Base-by-base conservation (phyloP, 2,113 vertebrate genomes). In the Nyctereutes procyonoides region DNA sequence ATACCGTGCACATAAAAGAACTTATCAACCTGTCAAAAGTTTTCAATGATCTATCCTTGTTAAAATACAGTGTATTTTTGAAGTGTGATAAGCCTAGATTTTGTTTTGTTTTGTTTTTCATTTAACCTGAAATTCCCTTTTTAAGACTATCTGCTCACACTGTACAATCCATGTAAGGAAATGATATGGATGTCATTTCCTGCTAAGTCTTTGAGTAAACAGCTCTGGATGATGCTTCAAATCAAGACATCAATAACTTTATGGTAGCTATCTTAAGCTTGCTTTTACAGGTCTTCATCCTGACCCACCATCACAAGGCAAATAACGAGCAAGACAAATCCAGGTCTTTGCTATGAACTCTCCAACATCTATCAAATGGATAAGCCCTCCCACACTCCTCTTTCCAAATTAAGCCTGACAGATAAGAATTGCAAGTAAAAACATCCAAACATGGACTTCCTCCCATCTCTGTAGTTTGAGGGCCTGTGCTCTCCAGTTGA, bases 61-160 rank as follows among this genome's bases (percentile, higher is more conserved):
- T 53, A 92, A 95, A 77, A 94, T 56, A 28, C 48, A 91, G 38
- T n/a, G 73, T 77, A 90, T 87, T 96, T 82, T 82, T 53, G 76
- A 96, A 97, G 81, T 32, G 15, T 35, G 30, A 56, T 58, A 93
- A 96, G 17, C n/a, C 38, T 9, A 71, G 2, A 15, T 51, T 48
- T 76, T 4, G 24, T 26, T 48, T 14, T 51, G 28, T 83, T 35
- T 35, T 62, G 43, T 60, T 53, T 76, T 5, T 2, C 0, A 65
- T 51, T 55, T 86, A 83, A 83, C 35, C 28, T 82, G 67, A 82
- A 35, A 86, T 84, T 96, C n/a, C 35, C 28, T 62, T 90, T 77
- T 92, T 26, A 84, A 80, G 30, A 89, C 53, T 30, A 53, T 84
- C 55, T 97, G 56, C 55, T 13, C 55, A 88, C 48, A 95, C 24